These are phyloP conservation scores for Habropoda laboriosa DNA, from an alignment of 1,140 invertebrate species.

Conservation along the genomic window DNA sequence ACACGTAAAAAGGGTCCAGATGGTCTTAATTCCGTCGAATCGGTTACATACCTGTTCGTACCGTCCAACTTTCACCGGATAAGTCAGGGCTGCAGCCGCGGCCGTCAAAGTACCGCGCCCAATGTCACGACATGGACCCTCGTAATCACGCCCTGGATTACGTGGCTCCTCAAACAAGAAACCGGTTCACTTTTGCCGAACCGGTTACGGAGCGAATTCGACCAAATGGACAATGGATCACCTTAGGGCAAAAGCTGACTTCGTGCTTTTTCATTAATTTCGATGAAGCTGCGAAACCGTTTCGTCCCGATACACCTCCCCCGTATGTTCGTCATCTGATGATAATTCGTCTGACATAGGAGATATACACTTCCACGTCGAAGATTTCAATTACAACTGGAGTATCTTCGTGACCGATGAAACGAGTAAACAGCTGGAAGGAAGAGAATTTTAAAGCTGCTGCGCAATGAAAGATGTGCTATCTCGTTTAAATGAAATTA, in stretches of 20 bases:
- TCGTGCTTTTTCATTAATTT: background rate
- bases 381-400: background rate
- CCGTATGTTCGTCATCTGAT: background rate
- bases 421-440: background rate
- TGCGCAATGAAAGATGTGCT: background rate
- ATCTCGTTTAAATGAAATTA: background rate
- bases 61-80: slow-evolving; percentile 61
- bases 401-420: background rate
- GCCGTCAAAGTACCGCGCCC: slow-evolving; percentile 65
- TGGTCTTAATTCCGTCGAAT: background rate
- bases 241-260: background rate
- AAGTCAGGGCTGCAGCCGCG: slow-evolving; percentile 48
- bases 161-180: slow-evolving; percentile 39
- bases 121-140: slow-evolving; percentile 64
- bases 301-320: background rate
- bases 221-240: slow-evolving; percentile 29
- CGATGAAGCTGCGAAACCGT: background rate
- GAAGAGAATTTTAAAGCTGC: background rate
- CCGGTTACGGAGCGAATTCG: slow-evolving; percentile 44
- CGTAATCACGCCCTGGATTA: slow-evolving; percentile 65
- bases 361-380: too few relatives aligned
- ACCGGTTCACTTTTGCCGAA: slow-evolving; percentile 59
- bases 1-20: background rate
- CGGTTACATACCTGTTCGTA: slow-evolving; percentile 25
- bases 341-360: background rate